Percentiles rank a stretch among this genome's conserved stretches.
These are phyloP conservation scores for Dryomyza anilis DNA, from an alignment of 2,888 invertebrate genomes.

Conservation along the genomic window DNA sequence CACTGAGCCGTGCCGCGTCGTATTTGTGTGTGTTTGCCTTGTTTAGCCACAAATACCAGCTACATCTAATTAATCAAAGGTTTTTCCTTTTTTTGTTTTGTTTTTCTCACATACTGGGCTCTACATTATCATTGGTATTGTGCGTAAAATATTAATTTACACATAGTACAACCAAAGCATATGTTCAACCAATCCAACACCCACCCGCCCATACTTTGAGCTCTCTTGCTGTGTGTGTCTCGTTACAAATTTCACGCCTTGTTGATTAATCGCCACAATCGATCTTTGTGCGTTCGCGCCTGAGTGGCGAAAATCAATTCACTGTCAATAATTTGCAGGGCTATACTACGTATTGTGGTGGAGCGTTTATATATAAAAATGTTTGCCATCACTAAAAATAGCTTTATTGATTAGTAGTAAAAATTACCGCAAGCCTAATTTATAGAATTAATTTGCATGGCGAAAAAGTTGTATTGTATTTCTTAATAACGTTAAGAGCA, in stretches of 20 bases:
- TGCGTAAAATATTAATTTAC: neutral
- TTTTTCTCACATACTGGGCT: too few relatives aligned
- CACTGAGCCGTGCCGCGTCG: too few relatives aligned
- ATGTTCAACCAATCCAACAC: neutral
- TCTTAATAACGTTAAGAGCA: too few relatives aligned
- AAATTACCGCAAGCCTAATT: too few relatives aligned
- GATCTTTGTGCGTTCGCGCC: neutral
- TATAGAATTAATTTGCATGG: too few relatives aligned
- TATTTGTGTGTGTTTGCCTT: too few relatives aligned
- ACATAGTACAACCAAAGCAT: neutral
- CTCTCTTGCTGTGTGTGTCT: neutral
- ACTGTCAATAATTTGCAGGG: neutral
- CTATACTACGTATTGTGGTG: too few relatives aligned
- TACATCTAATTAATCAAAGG: neutral
- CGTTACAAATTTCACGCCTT: neutral
- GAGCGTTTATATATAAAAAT: too few relatives aligned
- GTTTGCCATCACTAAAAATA: too few relatives aligned
- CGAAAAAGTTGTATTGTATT: too few relatives aligned
- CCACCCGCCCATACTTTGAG: neutral
- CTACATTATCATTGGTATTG: neutral
- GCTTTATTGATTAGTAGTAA: too few relatives aligned
- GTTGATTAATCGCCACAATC: neutral
- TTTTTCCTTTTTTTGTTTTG: too few relatives aligned
- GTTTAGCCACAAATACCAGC: neutral
- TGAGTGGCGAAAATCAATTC: neutral